phyloP scores from a whole-genome alignment of 2,113 vertebrate genomes.

The Glaucomys volans region DNA sequence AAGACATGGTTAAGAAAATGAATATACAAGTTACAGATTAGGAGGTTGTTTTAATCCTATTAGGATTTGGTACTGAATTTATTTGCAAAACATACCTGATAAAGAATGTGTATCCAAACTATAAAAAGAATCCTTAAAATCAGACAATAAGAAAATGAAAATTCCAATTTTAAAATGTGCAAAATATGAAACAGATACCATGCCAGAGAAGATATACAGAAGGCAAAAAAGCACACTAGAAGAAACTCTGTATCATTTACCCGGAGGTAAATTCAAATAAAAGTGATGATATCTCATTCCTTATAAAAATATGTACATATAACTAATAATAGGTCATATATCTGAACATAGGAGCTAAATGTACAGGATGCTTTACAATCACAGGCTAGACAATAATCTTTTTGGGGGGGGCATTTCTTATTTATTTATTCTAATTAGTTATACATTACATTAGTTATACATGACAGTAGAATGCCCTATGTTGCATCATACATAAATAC shows the following conservation, averaged over 20 bases:
- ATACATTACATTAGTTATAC: too few species aligned
- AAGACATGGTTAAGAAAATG: not conserved
- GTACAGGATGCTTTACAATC: not conserved
- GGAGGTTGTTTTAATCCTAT: not conserved
- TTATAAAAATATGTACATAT: not conserved
- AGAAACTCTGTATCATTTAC: not conserved
- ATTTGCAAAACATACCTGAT: not conserved
- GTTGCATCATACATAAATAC: too few species aligned
- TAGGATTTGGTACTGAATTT: not conserved
- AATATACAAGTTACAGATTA: not conserved
- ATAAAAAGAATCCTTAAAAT: not conserved
- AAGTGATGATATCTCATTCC: not conserved
- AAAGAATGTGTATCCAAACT: not conserved
- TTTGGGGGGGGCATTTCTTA: too few species aligned
- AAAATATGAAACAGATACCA: not conserved
- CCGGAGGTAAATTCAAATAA: not conserved
- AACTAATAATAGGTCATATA: not conserved
- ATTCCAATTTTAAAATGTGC: not conserved
- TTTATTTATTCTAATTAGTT: too few species aligned
- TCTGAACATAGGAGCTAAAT: not conserved
- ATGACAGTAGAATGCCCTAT: too few species aligned
- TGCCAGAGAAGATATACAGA: not conserved
- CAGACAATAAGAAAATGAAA: not conserved
- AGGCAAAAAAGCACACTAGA: not conserved
- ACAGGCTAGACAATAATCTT: not conserved